Percentiles rank a stretch among this genome's conserved stretches.
phyloP scores from a whole-genome alignment of 2,797 vertebrate species.

The Morus bassanus region DNA sequence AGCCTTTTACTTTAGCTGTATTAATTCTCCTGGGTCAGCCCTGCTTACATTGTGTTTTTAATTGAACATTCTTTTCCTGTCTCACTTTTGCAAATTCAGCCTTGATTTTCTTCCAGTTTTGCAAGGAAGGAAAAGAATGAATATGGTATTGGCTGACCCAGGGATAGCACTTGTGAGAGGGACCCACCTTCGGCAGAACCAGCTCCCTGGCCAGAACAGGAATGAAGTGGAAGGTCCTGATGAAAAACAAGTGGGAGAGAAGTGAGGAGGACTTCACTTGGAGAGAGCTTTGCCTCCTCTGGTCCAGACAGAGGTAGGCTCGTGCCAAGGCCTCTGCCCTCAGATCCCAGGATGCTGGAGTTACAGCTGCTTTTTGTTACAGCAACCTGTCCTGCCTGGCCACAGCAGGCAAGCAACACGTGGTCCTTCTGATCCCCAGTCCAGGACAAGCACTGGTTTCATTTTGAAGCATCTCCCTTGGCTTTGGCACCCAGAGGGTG shows the following conservation, averaged over 20 bases:
- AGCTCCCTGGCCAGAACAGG: not conserved
- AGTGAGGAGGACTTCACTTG: not conserved
- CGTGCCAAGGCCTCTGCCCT: not conserved
- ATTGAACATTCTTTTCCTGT: not conserved
- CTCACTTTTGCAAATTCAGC: not conserved
- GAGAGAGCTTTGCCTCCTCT: not conserved
- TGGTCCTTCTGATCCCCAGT: not conserved
- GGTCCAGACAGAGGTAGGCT: not conserved
- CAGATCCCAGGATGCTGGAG: not conserved
- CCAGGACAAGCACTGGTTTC: not conserved
- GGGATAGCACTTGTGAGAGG: not conserved
- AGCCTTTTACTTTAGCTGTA: slow-evolving; percentile 38
- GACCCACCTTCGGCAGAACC: accelerated
- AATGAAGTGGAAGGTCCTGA: not conserved
- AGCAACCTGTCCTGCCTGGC: not conserved
- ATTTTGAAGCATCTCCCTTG: not conserved
- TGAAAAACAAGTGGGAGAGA: not conserved
- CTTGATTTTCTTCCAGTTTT: not conserved
- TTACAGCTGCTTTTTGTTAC: not conserved
- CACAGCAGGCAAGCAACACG: accelerated
- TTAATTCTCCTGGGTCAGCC: slow-evolving; percentile 27
- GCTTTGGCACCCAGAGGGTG: not conserved
- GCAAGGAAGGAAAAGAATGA: not conserved
- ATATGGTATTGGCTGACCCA: not conserved
- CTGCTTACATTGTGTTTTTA: not conserved